These are phyloP conservation scores for Taenaris catops DNA, from an alignment of 2,888 invertebrate genomes.

Conservation along the genomic window DNA sequence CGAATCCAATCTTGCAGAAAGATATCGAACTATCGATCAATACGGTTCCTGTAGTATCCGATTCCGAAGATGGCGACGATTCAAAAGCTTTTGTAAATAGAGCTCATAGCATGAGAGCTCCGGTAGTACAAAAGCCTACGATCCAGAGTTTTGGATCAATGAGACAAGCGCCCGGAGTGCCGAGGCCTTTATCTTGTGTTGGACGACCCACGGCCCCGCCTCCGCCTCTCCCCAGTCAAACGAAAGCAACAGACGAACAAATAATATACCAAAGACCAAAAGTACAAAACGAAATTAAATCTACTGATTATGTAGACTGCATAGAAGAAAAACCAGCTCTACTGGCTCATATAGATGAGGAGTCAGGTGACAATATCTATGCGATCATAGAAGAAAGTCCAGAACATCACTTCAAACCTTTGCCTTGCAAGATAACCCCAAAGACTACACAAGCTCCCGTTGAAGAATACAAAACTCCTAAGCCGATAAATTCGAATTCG, in stretches of 20 bases:
- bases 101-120: conserved; percentile 90
- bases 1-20: conserved; percentile 88
- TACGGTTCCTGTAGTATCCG: conserved; percentile 80
- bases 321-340: conserved; percentile 83
- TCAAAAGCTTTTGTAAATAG: conserved; percentile 83
- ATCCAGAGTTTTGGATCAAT: conserved; percentile 91
- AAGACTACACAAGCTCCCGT: conserved; percentile 59
- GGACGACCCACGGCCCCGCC: conserved; percentile 87
- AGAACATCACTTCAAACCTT: conserved; percentile 58
- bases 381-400: conserved; percentile 92
- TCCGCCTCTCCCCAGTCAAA: conserved; percentile 82
- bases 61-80: conserved; percentile 72
- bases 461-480: conserved; percentile 68
- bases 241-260: conserved; percentile 26
- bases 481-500: conserved; percentile 58
- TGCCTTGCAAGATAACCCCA: conserved; percentile 53
- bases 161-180: conserved; percentile 83
- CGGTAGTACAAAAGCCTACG: conserved; percentile 74
- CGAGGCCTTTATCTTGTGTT: conserved; percentile 87
- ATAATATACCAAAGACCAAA: conserved; percentile 79
- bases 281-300: conserved; percentile 47
- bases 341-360: conserved; percentile 82
- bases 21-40: conserved; percentile 81
- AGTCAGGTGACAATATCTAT: conserved; percentile 88
- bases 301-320: conserved; percentile 88